Evolutionary conservation across 1,140 invertebrate species (phyloP).

Genomic region (Drosophila seguyi): DNA sequence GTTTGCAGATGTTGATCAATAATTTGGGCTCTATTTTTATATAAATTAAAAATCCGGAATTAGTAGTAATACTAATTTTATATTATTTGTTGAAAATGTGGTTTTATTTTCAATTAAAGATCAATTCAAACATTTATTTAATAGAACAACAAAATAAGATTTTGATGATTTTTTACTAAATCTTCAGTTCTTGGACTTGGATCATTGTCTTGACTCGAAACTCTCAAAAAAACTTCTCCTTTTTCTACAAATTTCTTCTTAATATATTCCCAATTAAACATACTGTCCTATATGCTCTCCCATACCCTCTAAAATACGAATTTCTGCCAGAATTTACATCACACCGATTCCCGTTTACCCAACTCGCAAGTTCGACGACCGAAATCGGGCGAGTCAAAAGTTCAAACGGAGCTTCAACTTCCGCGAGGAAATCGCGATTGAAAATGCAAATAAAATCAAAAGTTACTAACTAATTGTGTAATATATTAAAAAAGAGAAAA

Average conservation of each 20-base stretch:
- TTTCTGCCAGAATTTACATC: slow-evolving; percentile 21
- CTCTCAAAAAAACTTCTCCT: no score
- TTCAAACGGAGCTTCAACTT: slow-evolving; percentile 55
- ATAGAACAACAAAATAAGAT: no score
- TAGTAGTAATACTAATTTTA: no score
- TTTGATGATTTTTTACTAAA: no score
- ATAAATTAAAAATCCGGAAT: no score
- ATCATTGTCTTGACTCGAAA: no score
- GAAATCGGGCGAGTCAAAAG: slow-evolving; percentile 56
- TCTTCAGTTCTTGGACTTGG: no score
- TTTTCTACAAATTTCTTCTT: neutral
- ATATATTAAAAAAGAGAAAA: slow-evolving; percentile 73
- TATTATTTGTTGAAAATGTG: no score
- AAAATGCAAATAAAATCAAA: slow-evolving; percentile 71
- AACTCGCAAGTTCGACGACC: slow-evolving; percentile 47
- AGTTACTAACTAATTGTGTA: slow-evolving; percentile 71
- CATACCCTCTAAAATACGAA: neutral
- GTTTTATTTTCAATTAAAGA: no score
- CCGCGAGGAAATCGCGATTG: slow-evolving; percentile 67
- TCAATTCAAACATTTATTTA: no score
- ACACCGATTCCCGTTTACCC: neutral
- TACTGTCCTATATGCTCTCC: neutral
- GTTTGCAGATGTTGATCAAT: no score
- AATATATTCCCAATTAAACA: neutral
- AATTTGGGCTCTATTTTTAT: no score